These are phyloP conservation scores for Menidia menidia DNA, from an alignment of 2,797 vertebrate genomes.

Conservation along the genomic window DNA sequence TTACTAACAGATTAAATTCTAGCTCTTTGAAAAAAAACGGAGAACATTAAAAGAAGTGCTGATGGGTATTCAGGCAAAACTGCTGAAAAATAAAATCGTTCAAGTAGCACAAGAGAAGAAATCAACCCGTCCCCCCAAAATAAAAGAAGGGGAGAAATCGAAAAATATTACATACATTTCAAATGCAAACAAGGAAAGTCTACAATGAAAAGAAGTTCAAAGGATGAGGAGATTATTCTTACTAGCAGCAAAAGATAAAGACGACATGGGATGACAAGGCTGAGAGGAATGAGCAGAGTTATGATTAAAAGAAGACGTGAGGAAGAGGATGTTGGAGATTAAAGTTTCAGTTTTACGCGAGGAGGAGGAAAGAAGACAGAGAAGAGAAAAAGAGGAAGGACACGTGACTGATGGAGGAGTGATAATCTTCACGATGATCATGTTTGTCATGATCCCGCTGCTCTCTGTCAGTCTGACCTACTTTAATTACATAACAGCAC, in stretches of 20 bases:
- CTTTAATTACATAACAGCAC: conserved; percentile 36
- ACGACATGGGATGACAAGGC: neutral
- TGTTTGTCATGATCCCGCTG: conserved; percentile 34
- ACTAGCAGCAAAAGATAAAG: neutral
- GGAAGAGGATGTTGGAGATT: neutral
- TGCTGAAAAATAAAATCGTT: neutral
- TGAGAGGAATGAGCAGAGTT: neutral
- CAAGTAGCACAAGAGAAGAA: too few species aligned
- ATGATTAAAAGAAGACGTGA: neutral
- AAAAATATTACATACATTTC: neutral
- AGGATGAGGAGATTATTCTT: conserved; percentile 9
- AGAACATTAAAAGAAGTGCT: neutral
- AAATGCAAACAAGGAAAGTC: neutral
- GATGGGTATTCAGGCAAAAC: neutral
- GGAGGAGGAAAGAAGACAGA: neutral
- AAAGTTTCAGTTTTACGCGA: neutral
- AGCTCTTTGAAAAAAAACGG: neutral
- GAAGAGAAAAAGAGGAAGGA: conserved; percentile 7
- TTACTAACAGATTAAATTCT: too few species aligned
- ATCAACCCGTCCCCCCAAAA: too few species aligned
- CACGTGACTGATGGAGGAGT: conserved; percentile 2
- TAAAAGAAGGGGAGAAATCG: neutral
- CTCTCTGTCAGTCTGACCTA: conserved; percentile 41
- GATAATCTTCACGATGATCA: conserved; percentile 20
- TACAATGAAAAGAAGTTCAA: neutral